Conservation (phyloP, 2,113 vertebrate genomes). For the Serranochromis macrocephalus region DNA sequence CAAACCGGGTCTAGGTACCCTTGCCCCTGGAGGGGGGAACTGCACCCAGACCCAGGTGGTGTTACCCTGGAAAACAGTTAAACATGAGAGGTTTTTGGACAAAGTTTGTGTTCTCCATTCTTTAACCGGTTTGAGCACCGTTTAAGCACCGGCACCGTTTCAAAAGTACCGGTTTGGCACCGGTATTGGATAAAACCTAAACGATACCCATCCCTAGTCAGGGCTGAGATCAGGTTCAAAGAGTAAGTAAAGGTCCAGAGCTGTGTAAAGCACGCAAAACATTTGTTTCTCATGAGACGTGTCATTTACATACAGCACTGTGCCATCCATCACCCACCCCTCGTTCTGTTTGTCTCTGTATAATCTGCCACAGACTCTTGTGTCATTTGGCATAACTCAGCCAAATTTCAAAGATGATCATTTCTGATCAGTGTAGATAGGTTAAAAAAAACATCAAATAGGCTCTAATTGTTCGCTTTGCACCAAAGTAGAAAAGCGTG, state of each 20-base stretch:
- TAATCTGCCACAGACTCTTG: neutral
- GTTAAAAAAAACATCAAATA: neutral
- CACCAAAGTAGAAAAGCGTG: neutral
- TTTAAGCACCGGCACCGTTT: no score
- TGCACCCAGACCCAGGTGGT: no score
- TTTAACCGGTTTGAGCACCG: no score
- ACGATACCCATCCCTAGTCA: neutral
- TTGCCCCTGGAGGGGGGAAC: no score
- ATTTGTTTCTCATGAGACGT: neutral
- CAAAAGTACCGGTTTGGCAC: accelerated
- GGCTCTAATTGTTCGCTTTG: neutral
- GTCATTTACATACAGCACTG: neutral
- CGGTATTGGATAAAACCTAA: no score
- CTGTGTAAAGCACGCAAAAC: neutral
- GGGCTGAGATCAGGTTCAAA: neutral
- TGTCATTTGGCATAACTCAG: neutral
- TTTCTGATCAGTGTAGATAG: neutral
- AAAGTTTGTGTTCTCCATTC: accelerated
- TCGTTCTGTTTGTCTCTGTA: neutral
- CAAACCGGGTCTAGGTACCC: no score
- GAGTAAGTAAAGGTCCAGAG: neutral
- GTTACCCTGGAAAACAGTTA: accelerated
- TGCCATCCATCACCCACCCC: neutral
- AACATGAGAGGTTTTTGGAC: no score
- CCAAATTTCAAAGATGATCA: neutral